These are phyloP conservation scores for Temnopleurus reevesii DNA, from an alignment of 53 echinoderm and acorn worm genomes.

Conservation along the genomic window DNA sequence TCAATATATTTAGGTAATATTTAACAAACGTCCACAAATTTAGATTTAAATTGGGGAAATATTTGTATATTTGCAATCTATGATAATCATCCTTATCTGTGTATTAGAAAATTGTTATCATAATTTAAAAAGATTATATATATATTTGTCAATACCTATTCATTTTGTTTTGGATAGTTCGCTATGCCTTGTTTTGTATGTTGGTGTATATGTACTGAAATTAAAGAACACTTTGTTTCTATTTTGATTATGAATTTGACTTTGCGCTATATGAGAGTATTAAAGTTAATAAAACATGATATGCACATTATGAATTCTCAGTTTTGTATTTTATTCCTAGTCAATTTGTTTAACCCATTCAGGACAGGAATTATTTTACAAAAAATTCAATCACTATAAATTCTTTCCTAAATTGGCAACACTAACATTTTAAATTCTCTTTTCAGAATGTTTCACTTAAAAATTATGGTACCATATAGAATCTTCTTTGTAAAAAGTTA, in stretches of 20 bases:
- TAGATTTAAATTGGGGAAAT: neutral
- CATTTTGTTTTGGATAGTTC: neutral
- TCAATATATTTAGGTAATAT: neutral
- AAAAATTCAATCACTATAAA: no score
- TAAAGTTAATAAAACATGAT: neutral
- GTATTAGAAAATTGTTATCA: neutral
- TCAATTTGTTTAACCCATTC: no score
- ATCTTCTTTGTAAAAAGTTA: no score
- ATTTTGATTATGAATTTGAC: neutral
- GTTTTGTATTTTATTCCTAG: neutral
- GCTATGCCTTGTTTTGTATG: constrained; percentile 19
- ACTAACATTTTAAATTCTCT: no score
- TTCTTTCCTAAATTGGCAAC: no score
- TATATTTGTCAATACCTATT: neutral
- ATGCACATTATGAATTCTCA: neutral
- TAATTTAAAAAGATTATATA: neutral
- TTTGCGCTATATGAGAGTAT: constrained; percentile 17
- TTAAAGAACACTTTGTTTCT: neutral
- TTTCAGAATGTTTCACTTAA: no score
- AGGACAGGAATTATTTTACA: no score
- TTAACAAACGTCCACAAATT: neutral
- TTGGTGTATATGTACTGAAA: constrained; percentile 24
- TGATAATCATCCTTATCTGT: neutral
- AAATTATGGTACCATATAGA: no score
- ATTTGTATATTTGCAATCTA: neutral